These are phyloP conservation scores for Cataglyphis rosenhaueri DNA, from an alignment of 2,888 invertebrate genomes.

Conservation along the genomic window DNA sequence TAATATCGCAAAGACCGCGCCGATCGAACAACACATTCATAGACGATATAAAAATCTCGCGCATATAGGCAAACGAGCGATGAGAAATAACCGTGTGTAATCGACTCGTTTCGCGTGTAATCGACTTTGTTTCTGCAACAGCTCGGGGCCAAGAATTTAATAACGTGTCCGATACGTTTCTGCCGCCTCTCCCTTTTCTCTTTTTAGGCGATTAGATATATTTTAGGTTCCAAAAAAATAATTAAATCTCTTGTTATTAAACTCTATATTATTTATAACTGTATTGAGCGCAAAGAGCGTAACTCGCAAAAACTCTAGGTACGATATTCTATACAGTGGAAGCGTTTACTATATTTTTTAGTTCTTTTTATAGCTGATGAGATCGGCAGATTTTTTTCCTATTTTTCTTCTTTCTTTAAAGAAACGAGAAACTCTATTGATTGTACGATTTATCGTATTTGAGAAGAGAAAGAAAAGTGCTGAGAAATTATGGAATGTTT, in stretches of 20 bases:
- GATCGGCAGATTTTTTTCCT: background rate
- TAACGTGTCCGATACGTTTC: slow-evolving; percentile 58
- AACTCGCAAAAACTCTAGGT: background rate
- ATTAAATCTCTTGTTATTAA: slow-evolving; percentile 67
- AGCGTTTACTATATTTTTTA: background rate
- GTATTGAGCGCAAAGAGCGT: background rate
- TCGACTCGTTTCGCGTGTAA: slow-evolving; percentile 1
- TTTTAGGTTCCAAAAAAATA: slow-evolving; percentile 51
- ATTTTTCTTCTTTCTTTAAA: background rate
- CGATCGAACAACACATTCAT: background rate
- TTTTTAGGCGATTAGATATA: slow-evolving; percentile 27
- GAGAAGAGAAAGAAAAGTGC: background rate
- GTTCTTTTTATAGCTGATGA: background rate
- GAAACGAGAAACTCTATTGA: background rate
- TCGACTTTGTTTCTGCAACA: slow-evolving; percentile 9
- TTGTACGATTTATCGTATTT: background rate
- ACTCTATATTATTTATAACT: slow-evolving; percentile 6
- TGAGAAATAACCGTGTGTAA: slow-evolving; percentile 2
- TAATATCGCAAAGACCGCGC: background rate
- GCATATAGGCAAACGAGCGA: background rate
- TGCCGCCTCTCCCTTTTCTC: slow-evolving; percentile 43
- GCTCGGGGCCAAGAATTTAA: slow-evolving; percentile 63
- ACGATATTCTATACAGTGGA: background rate
- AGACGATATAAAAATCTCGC: background rate
- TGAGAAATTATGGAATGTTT: slow-evolving; percentile 53